Base-by-base conservation (phyloP, 2,113 vertebrate genomes). In the Sinocyclocheilus anshuiensis region DNA sequence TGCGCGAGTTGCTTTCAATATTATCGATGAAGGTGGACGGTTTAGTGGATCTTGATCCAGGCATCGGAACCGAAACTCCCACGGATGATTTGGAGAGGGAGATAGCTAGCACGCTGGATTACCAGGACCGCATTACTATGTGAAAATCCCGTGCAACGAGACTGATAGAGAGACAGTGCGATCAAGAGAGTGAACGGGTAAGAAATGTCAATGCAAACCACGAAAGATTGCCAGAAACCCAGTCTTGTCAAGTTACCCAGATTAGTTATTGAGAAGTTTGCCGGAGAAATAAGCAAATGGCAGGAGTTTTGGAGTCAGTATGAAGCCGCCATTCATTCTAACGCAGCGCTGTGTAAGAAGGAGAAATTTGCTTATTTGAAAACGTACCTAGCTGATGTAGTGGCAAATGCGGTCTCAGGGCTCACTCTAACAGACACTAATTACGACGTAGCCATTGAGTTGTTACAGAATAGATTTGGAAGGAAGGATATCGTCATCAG, bases 401-500 rank as follows among this genome's bases (percentile, higher is more conserved):
- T 10, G 7, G 63, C 1, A 2, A 53, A 53, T 2, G 15, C 15
- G 1, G 50, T 53, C 1, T 53, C 50, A 53, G 15, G 50, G 2
- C 15, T 53, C 13, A 53, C 50, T 53, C 15, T 53, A 7, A 53
- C 50, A 4, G 4, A 53, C 63, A 24, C 0, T 13, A 65, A 13
- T 65, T 26, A 65, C 4, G 63, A 36, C 4, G 9, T 13, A 33
- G 29, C 26, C 2, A 36, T 71, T 3, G 10, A 65, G 2, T 26
- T 65, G 4, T n/a, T 65, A 65, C 9, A 65, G 24, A 39, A 63
- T 1, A 81, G 57, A 24, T 63, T 36, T 42, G 26, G 53, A 22
- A 81, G 61, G 29, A 77, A 57, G 26, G 75, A 86, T 33, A 45
- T 86, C 26, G 50, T 79, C 1, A 18, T 71, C 24, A 36, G 24